phyloP scores from a whole-genome alignment of 2,797 vertebrate genomes.

The Gambusia yucatana region DNA sequence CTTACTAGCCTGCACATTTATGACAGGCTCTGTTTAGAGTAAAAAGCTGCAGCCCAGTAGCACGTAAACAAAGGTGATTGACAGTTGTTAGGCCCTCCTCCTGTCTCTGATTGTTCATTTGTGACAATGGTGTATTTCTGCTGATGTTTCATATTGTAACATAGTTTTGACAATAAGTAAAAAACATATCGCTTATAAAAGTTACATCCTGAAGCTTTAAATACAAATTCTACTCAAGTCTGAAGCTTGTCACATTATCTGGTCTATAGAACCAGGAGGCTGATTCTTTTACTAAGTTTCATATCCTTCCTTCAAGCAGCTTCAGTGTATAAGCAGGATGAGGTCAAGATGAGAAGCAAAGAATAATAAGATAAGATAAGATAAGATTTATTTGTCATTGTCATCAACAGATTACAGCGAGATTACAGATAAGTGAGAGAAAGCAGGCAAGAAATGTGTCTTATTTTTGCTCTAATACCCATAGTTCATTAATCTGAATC shows the following conservation, averaged over 20 bases:
- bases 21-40: no score
- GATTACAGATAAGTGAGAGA: not conserved
- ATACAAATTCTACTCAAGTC: not conserved
- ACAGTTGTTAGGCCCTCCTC: no score
- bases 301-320: slow-evolving; percentile 51
- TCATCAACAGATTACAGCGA: no score
- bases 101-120: no score
- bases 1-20: no score
- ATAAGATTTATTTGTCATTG: no score
- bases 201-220: not conserved
- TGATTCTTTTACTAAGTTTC: slow-evolving; percentile 27
- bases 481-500: slow-evolving; percentile 22
- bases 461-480: slow-evolving; percentile 25
- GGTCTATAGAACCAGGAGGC: not conserved
- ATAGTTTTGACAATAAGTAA: no score
- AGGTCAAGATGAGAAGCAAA: slow-evolving; percentile 43
- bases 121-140: no score
- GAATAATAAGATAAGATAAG: not conserved
- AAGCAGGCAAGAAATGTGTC: slow-evolving; percentile 19
- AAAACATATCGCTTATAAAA: no score
- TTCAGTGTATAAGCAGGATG: slow-evolving; percentile 42
- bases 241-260: not conserved
- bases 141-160: no score
- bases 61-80: no score
- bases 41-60: no score